Conservation (phyloP, 2,888 invertebrate species). For the Vesta saturnalis region DNA sequence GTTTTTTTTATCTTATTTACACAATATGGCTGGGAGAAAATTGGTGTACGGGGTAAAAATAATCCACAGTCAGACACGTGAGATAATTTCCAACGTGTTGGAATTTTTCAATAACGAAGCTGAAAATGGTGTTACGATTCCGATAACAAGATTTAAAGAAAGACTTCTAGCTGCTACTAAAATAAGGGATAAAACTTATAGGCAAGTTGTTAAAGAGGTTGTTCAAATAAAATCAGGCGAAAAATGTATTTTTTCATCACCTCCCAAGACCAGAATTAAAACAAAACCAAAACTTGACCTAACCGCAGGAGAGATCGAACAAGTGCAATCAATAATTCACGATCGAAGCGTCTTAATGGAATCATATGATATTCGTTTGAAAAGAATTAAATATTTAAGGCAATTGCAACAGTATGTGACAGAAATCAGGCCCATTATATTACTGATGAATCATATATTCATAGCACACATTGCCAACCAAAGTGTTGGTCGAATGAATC, state of each 20-base stretch:
- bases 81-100: too few species aligned
- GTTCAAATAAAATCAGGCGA: neutral
- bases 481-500: neutral
- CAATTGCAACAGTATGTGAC: neutral
- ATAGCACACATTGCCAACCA: neutral
- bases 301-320: neutral
- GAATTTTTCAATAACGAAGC: too few species aligned
- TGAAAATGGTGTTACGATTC: too few species aligned
- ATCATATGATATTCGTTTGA: neutral
- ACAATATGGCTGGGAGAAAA: too few species aligned
- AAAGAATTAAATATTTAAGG: neutral
- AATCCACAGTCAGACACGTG: too few species aligned
- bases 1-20: too few species aligned
- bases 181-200: neutral
- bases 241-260: neutral
- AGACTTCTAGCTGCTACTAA: neutral
- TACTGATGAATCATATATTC: neutral
- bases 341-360: neutral
- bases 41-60: too few species aligned
- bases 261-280: neutral
- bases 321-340: neutral
- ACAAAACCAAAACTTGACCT: neutral
- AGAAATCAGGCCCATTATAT: neutral
- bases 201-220: neutral
- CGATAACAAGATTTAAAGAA: neutral